These are phyloP conservation scores for Mobula birostris DNA, from an alignment of 2,113 vertebrate species.

Conservation along the genomic window DNA sequence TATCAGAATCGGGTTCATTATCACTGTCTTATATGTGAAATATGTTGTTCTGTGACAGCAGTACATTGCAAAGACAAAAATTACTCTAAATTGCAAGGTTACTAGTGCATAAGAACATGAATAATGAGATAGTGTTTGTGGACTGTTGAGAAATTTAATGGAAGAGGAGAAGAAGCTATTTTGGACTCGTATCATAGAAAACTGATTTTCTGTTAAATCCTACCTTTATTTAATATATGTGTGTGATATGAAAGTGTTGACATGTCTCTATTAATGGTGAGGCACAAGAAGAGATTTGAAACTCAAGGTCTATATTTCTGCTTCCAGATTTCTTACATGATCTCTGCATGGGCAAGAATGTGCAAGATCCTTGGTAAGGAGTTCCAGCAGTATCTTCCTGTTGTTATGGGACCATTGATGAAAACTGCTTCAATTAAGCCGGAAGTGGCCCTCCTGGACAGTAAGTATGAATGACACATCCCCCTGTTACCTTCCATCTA, in stretches of 20 bases:
- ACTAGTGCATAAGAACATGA: too few species aligned
- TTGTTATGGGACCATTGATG: conserved; percentile 98
- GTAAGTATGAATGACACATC: conserved; percentile 56
- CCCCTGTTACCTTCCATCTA: not conserved
- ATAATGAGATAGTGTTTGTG: too few species aligned
- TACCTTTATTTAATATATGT: not conserved
- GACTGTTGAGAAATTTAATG: too few species aligned
- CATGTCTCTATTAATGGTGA: not conserved
- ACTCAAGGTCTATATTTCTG: not conserved
- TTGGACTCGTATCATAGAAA: not conserved
- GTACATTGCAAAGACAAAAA: too few species aligned
- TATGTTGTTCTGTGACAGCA: too few species aligned
- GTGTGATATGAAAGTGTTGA: not conserved
- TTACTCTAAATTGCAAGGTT: too few species aligned
- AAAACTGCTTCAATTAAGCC: conserved; percentile 98
- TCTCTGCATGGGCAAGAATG: conserved; percentile 98
- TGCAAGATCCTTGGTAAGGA: conserved; percentile 98
- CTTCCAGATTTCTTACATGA: conserved; percentile 96
- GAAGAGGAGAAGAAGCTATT: too few species aligned
- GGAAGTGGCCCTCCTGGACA: conserved; percentile 94
- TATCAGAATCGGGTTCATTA: too few species aligned
- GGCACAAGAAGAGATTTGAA: not conserved
- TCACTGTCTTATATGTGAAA: too few species aligned
- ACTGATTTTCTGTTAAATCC: not conserved
- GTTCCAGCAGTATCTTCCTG: conserved; percentile 96